Conservation (phyloP, 2,113 vertebrate species). For the Ariopsis seemanni region DNA sequence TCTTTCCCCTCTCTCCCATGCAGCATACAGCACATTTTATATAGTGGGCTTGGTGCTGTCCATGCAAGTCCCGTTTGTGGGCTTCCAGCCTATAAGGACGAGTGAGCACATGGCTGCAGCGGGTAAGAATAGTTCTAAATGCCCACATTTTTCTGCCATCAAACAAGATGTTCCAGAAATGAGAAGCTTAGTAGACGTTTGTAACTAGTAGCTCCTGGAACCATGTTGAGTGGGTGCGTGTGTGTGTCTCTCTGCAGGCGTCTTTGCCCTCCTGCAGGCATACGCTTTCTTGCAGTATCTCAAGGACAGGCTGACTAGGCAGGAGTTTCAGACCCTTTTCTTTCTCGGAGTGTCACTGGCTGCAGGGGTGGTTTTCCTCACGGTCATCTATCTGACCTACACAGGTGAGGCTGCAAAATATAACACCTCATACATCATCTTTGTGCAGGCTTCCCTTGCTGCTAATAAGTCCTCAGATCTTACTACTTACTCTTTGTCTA, state of each 20-base stretch:
- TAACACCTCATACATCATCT: conserved; percentile 11
- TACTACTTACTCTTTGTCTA: conserved; percentile 4
- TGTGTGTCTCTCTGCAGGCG: conserved; percentile 65
- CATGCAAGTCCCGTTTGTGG: conserved; percentile 90
- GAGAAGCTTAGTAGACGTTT: background rate
- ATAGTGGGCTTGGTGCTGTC: conserved; percentile 87
- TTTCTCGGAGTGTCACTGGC: conserved; percentile 85
- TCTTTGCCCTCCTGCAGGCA: conserved; percentile 86
- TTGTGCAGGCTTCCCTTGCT: background rate
- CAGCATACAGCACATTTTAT: conserved; percentile 89
- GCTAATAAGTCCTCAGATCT: background rate
- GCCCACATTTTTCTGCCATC: background rate
- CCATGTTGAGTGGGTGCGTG: background rate
- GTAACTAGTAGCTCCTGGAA: background rate
- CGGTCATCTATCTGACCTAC: conserved; percentile 88
- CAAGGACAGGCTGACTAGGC: conserved; percentile 84
- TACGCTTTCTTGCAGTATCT: conserved; percentile 88
- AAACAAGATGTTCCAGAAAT: background rate
- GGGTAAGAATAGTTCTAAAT: conserved; percentile 66
- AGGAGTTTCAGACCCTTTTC: conserved; percentile 88
- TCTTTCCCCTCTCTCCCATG: conserved; percentile 41
- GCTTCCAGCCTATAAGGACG: conserved; percentile 87
- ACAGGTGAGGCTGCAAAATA: conserved; percentile 73
- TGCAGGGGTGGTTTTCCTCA: conserved; percentile 83
- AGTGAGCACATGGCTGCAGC: conserved; percentile 91